Conservation (phyloP, 2,113 vertebrate genomes). For the Pao palembangensis region DNA sequence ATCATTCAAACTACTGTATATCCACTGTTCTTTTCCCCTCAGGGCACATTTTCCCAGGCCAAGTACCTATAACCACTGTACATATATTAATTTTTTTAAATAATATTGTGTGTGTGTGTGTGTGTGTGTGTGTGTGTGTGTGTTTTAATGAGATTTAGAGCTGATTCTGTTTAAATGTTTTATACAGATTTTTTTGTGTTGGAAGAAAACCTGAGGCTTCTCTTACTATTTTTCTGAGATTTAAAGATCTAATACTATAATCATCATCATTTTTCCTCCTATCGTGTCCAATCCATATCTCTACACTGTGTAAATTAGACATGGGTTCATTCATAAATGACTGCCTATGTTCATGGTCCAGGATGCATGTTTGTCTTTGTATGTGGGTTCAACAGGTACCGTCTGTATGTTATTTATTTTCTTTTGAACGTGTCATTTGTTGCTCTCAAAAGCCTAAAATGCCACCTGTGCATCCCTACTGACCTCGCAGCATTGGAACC, state of each 20-base stretch:
- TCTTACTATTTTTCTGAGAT: too few relatives aligned
- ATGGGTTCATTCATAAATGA: slow-evolving; percentile 38
- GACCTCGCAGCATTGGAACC: slow-evolving; percentile 52
- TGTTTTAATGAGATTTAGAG: slow-evolving; percentile 10
- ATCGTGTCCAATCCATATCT: slow-evolving; percentile 5
- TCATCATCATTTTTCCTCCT: background rate
- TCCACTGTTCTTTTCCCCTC: slow-evolving; percentile 39
- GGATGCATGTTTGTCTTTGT: slow-evolving; percentile 42
- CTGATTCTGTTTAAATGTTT: slow-evolving; percentile 38
- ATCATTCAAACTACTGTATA: slow-evolving; percentile 16
- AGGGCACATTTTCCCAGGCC: slow-evolving; percentile 33
- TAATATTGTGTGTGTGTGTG: slow-evolving; percentile 7
- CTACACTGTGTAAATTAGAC: slow-evolving; percentile 55
- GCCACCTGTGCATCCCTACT: slow-evolving; percentile 61
- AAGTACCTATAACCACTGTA: slow-evolving; percentile 44
- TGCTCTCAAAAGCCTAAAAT: slow-evolving; percentile 31
- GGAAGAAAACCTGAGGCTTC: slow-evolving; percentile 15
- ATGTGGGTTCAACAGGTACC: slow-evolving; percentile 57
- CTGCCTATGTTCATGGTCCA: slow-evolving; percentile 24
- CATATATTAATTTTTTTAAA: slow-evolving; percentile 46
- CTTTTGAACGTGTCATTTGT: slow-evolving; percentile 33
- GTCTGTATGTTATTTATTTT: slow-evolving; percentile 29
- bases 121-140: slow-evolving; percentile 19
- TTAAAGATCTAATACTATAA: too few relatives aligned
- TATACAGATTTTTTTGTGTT: slow-evolving; percentile 18